Percentiles rank a stretch among this genome's conserved stretches.
phyloP scores from a whole-genome alignment of 1,140 invertebrate genomes.

The Ostrea denselamellosa region DNA sequence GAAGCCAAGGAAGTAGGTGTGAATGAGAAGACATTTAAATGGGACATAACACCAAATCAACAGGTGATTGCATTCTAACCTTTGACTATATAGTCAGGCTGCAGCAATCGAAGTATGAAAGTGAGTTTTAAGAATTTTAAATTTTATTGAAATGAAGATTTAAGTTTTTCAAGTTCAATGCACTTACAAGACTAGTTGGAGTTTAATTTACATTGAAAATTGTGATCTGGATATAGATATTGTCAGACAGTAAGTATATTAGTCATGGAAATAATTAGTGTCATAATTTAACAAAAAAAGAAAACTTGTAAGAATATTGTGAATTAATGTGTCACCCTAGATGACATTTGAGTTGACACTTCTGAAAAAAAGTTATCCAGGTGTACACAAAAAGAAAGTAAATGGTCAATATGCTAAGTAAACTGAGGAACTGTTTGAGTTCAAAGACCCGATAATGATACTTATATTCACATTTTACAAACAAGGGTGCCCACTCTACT shows the following conservation, averaged over 20 bases:
- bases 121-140: neutral
- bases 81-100: neutral
- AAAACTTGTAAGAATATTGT: neutral
- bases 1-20: conserved; percentile 1
- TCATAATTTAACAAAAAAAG: neutral
- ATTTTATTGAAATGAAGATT: neutral
- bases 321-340: neutral
- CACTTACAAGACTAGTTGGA: neutral
- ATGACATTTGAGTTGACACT: conserved; percentile 2
- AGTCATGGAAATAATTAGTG: conserved; percentile 29
- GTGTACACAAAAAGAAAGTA: neutral
- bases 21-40: conserved; percentile 19
- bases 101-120: conserved; percentile 32
- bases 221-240: neutral
- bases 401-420: no score
- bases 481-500: neutral
- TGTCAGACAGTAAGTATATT: neutral
- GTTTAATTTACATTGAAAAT: neutral
- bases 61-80: conserved; percentile 27
- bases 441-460: neutral
- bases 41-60: neutral
- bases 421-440: neutral
- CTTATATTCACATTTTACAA: neutral
- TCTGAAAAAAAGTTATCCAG: neutral
- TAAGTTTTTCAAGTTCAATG: conserved; percentile 7